Evolutionary conservation across 2,888 invertebrate genomes (phyloP).

Genomic region (Ichneumon xanthorius): DNA sequence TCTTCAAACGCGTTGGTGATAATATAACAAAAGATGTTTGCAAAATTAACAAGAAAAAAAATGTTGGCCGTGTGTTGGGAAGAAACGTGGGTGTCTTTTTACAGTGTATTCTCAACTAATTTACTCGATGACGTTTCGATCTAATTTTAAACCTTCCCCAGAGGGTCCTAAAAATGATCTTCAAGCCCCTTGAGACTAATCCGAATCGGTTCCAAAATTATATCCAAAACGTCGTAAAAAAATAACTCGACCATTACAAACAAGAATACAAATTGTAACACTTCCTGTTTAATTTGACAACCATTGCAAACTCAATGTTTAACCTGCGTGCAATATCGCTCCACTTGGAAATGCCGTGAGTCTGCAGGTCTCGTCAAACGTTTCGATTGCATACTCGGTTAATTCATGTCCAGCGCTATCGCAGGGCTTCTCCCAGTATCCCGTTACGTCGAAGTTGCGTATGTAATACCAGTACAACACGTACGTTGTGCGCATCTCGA

Average conservation of each 20-base stretch:
- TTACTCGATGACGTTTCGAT: neutral
- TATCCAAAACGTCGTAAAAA: neutral
- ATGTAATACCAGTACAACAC: slow-evolving; percentile 13
- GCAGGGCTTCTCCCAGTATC: neutral
- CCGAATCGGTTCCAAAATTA: neutral
- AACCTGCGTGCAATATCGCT: neutral
- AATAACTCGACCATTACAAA: neutral
- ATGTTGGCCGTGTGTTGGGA: no score
- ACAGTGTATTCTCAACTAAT: no score
- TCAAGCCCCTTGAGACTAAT: neutral
- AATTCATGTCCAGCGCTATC: slow-evolving; percentile 14
- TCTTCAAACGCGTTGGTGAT: no score
- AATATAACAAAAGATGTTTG: no score
- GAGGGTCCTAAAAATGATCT: neutral
- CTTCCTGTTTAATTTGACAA: neutral
- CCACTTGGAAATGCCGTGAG: slow-evolving; percentile 9
- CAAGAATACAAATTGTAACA: neutral
- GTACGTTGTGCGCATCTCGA: slow-evolving; percentile 30
- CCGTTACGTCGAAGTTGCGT: slow-evolving; percentile 31
- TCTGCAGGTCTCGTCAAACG: slow-evolving; percentile 23
- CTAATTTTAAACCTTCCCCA: neutral
- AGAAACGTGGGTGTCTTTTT: no score
- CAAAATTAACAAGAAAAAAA: no score
- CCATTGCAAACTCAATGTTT: neutral
- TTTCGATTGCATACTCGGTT: slow-evolving; percentile 25